Evolutionary conservation across 2,113 vertebrate species (phyloP).

Genomic region (Gymnocephalus cernua): DNA sequence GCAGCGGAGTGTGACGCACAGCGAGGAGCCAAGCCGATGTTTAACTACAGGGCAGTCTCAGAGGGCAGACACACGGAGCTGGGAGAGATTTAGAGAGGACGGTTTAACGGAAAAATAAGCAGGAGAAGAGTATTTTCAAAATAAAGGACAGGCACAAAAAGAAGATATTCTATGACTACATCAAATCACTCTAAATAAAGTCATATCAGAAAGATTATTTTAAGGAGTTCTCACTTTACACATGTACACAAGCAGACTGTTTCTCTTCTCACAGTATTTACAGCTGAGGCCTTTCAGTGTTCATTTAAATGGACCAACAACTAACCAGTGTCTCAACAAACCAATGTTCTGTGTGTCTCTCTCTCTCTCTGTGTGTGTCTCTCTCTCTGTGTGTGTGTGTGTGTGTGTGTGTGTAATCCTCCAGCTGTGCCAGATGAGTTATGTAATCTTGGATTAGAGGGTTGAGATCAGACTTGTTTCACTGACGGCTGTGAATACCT

Average conservation of each 20-base stretch:
- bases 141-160: not conserved
- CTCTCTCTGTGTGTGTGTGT: not conserved
- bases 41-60: conserved; percentile 26
- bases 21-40: conserved; percentile 11
- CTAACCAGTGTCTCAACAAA: too few relatives aligned
- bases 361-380: not conserved
- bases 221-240: too few relatives aligned
- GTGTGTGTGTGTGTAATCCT: conserved; percentile 35
- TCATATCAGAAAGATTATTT: too few relatives aligned
- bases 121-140: conserved; percentile 14
- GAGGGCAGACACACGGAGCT: not conserved
- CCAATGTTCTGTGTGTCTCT: not conserved
- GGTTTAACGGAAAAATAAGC: too few relatives aligned
- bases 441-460: conserved; percentile 50
- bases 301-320: too few relatives aligned
- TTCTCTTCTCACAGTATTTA: too few relatives aligned
- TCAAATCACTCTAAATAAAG: too few relatives aligned
- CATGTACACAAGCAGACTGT: too few relatives aligned
- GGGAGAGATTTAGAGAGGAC: not conserved
- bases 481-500: not conserved
- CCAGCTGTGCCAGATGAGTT: conserved; percentile 32
- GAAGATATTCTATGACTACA: too few relatives aligned
- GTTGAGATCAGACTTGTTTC: not conserved
- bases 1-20: conserved; percentile 61
- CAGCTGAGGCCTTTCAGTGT: too few relatives aligned